Evolutionary conservation across 2,113 vertebrate species (phyloP).

Genomic region (Proteles cristata): DNA sequence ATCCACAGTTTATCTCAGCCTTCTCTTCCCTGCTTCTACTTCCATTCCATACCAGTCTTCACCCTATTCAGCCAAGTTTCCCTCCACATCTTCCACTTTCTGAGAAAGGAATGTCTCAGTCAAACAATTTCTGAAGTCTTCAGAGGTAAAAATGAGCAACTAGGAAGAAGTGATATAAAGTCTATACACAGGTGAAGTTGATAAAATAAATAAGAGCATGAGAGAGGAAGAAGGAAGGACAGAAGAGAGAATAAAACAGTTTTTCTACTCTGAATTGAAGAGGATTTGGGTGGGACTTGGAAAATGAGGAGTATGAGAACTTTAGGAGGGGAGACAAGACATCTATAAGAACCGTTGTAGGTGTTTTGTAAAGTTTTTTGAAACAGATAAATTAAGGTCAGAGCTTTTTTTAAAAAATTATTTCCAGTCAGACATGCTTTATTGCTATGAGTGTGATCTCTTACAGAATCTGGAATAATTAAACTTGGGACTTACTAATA

Average conservation of each 20-base stretch:
- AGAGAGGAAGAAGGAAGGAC: background rate
- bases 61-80: background rate
- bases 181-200: accelerated
- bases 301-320: background rate
- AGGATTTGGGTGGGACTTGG: background rate
- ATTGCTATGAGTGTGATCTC: background rate
- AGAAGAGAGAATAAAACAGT: background rate
- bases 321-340: background rate
- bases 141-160: background rate
- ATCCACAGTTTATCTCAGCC: background rate
- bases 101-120: background rate
- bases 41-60: background rate
- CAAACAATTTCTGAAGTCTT: background rate
- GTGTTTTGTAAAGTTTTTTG: background rate
- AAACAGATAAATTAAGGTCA: background rate
- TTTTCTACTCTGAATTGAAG: background rate
- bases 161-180: background rate
- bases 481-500: slow-evolving; percentile 9
- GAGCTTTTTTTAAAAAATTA: background rate
- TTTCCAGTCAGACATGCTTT: background rate
- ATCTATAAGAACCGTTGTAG: background rate
- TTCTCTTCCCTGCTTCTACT: background rate
- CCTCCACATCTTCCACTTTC: background rate
- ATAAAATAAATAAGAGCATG: background rate
- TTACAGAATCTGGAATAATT: background rate